A percentile compares a stretch with the other conserved stretches of the same genome.
These are phyloP conservation scores for Stomatorhinus ivindoensis DNA, from an alignment of 2,113 vertebrate species.

Conservation along the genomic window DNA sequence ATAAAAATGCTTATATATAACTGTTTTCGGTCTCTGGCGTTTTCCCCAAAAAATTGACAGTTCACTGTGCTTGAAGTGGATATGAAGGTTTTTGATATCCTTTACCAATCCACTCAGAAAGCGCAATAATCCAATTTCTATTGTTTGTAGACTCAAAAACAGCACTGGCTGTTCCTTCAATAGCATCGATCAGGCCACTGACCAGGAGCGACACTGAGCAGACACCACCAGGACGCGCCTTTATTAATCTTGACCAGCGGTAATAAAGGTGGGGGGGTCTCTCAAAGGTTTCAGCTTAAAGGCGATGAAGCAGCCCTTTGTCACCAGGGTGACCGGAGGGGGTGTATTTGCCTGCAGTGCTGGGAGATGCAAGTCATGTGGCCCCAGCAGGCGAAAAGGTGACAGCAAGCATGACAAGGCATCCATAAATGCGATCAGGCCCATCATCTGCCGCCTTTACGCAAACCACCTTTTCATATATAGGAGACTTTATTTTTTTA, in stretches of 20 bases:
- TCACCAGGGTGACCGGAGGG: neutral
- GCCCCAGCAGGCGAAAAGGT: neutral
- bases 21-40: neutral
- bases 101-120: neutral
- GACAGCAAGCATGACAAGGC: neutral
- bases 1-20: slow-evolving; percentile 11
- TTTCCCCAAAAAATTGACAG: neutral
- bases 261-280: neutral
- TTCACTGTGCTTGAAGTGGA: neutral
- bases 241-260: slow-evolving; percentile 5
- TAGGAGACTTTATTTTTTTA: neutral
- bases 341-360: neutral
- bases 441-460: neutral
- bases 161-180: neutral
- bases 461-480: neutral
- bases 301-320: neutral
- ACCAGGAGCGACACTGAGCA: neutral
- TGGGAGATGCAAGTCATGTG: neutral
- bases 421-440: neutral
- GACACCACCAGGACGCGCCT: neutral
- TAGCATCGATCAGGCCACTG: neutral
- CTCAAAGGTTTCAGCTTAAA: neutral
- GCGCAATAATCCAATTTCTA: neutral
- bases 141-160: slow-evolving; percentile 1
- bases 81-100: slow-evolving; percentile 2